phyloP scores from a whole-genome alignment of 1,140 invertebrate genomes.

The Vanessa tameamea region DNA sequence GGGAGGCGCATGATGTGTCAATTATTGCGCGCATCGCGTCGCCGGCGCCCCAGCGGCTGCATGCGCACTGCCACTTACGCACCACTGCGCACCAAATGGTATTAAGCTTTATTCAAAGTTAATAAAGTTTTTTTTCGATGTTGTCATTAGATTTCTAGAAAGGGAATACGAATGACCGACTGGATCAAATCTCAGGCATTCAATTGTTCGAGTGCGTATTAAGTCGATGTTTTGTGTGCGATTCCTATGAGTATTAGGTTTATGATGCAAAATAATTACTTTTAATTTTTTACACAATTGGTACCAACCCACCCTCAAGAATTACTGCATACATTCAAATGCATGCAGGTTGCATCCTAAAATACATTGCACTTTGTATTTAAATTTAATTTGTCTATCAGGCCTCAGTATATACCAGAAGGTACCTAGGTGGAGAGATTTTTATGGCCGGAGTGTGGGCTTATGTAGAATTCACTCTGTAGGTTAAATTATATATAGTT shows the following conservation, averaged over 20 bases:
- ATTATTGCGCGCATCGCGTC: conserved; percentile 18
- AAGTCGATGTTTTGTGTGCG: conserved; percentile 17
- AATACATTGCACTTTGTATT: too few relatives aligned
- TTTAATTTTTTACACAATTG: neutral
- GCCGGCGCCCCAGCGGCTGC: conserved; percentile 3
- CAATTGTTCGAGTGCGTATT: conserved; percentile 7
- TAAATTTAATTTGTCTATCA: too few relatives aligned
- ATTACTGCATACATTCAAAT: neutral
- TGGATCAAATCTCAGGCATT: conserved; percentile 23
- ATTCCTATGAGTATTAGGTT: neutral
- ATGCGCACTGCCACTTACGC: neutral
- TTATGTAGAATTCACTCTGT: too few relatives aligned
- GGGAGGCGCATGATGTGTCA: conserved; percentile 28
- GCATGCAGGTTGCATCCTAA: too few relatives aligned
- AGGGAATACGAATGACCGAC: conserved; percentile 10
- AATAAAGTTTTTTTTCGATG: neutral
- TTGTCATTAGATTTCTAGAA: neutral
- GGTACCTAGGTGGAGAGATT: too few relatives aligned
- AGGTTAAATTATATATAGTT: too few relatives aligned
- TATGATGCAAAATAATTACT: conserved; percentile 12
- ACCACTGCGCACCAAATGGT: neutral
- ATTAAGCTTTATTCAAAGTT: neutral
- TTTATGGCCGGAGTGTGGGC: too few relatives aligned
- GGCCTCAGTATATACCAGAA: too few relatives aligned
- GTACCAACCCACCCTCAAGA: neutral